Percentiles rank a stretch among this genome's conserved stretches.
Conservation (phyloP, 2,888 invertebrate species). For the Vesta saturnalis region DNA sequence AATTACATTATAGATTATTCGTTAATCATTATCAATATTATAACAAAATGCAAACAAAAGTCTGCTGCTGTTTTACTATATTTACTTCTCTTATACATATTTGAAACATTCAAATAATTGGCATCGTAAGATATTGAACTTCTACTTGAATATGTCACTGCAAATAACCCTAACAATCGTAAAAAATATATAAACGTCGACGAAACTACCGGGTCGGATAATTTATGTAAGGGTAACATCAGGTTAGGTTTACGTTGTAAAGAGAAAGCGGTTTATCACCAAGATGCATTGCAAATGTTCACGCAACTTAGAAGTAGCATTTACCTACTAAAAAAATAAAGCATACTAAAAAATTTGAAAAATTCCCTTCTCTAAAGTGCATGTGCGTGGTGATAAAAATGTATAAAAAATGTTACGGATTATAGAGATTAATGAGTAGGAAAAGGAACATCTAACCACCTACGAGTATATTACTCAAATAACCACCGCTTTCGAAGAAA, state of each 20-base stretch:
- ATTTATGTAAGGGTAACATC: conserved; percentile 46
- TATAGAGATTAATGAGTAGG: conserved; percentile 15
- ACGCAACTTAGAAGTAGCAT: conserved; percentile 39
- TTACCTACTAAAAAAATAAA: not conserved
- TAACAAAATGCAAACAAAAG: not conserved
- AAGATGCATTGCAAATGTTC: conserved; percentile 46
- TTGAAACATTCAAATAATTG: conserved; percentile 22
- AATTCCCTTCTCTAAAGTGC: not conserved
- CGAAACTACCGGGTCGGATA: conserved; percentile 43
- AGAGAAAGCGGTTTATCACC: conserved; percentile 45
- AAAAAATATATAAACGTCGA: conserved; percentile 45
- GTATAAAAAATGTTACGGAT: not conserved
- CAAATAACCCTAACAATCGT: conserved; percentile 41
- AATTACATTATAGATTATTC: no score
- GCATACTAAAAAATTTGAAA: not conserved
- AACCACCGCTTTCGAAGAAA: conserved; percentile 26
- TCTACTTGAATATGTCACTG: conserved; percentile 36
- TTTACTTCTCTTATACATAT: conserved; percentile 23
- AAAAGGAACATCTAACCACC: conserved; percentile 18
- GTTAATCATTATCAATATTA: not conserved
- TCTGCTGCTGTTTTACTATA: not conserved
- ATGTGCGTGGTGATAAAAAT: not conserved
- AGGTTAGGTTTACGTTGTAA: conserved; percentile 45
- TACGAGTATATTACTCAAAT: conserved; percentile 25
- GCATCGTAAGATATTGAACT: conserved; percentile 27